Evolutionary conservation across 2,797 vertebrate genomes (phyloP).

Genomic region (Myotis planiceps): DNA sequence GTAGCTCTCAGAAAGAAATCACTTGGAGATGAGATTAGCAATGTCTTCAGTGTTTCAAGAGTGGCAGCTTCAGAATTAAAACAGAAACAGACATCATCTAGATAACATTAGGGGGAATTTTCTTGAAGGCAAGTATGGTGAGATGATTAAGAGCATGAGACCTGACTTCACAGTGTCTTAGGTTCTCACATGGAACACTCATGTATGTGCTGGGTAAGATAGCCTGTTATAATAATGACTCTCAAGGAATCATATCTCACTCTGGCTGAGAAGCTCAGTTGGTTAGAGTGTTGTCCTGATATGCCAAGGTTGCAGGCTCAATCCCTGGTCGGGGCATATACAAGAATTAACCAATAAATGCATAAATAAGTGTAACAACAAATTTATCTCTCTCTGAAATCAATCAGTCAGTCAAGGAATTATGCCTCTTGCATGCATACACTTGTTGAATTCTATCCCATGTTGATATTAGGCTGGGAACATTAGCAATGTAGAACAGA

Average conservation of each 20-base stretch:
- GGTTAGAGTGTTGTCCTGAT: not conserved
- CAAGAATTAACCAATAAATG: not conserved
- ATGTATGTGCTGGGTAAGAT: not conserved
- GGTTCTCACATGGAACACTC: not conserved
- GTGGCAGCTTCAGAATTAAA: not conserved
- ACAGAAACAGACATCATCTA: not conserved
- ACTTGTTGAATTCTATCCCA: not conserved
- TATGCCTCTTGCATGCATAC: not conserved
- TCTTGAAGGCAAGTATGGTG: not conserved
- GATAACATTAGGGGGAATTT: not conserved
- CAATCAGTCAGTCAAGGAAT: not conserved
- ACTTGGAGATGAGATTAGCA: not conserved
- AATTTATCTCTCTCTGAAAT: not conserved
- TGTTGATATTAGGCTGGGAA: not conserved
- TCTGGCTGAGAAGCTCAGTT: not conserved
- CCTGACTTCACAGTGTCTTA: not conserved
- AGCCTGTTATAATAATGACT: not conserved
- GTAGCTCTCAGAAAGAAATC: slow-evolving; percentile 16
- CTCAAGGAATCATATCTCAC: not conserved
- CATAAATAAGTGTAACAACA: not conserved
- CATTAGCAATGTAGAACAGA: not conserved
- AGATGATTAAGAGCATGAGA: not conserved
- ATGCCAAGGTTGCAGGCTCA: not conserved
- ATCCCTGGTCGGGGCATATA: not conserved
- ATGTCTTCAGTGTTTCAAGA: not conserved